These are phyloP conservation scores for Martes flavigula DNA, from an alignment of 2,797 vertebrate species.

Conservation along the genomic window DNA sequence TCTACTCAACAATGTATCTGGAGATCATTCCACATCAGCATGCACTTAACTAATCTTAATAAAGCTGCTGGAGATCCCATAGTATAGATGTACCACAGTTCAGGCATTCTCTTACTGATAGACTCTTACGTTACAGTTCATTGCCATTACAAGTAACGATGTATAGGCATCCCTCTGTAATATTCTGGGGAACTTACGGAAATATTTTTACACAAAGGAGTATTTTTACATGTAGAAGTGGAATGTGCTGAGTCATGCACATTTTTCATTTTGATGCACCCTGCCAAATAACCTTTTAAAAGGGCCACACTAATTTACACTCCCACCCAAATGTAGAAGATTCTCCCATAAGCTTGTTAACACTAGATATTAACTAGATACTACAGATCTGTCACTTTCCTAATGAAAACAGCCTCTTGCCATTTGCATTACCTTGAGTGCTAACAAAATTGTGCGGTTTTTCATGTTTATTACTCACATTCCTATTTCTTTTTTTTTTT, in stretches of 20 bases:
- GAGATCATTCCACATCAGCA: background rate
- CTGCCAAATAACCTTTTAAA: background rate
- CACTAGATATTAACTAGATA: background rate
- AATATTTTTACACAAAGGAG: background rate
- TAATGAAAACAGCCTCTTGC: background rate
- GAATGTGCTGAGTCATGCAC: background rate
- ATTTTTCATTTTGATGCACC: background rate
- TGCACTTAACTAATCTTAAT: background rate
- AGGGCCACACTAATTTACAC: background rate
- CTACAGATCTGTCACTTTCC: background rate
- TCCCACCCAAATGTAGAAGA: background rate
- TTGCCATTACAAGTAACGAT: background rate
- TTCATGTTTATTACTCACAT: background rate
- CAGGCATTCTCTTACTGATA: background rate
- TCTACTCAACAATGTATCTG: background rate
- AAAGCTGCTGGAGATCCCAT: background rate
- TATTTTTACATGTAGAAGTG: background rate
- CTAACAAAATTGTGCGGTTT: background rate
- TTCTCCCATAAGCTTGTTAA: background rate
- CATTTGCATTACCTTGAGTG: background rate
- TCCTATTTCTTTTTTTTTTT: background rate
- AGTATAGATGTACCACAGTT: background rate
- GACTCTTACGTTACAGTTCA: background rate
- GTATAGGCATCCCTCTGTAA: background rate
- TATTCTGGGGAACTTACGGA: background rate